A percentile compares a stretch with the other conserved stretches of the same genome.
Conservation (phyloP, 2,888 invertebrate genomes). For the Artemia sinica region DNA sequence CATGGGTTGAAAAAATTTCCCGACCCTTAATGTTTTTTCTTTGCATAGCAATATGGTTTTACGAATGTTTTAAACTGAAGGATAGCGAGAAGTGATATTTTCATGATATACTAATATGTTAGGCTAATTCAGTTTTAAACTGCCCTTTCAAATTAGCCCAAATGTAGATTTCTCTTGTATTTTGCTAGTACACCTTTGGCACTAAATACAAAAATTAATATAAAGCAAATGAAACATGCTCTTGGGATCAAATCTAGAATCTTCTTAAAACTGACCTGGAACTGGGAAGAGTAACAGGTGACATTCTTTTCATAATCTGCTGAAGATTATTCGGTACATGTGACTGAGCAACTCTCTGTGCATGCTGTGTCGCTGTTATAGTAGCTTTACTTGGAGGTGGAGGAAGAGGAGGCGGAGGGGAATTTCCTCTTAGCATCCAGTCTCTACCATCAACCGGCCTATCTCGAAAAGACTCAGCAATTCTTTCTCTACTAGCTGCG, state of each 20-base stretch:
- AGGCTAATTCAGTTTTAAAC: too few species aligned
- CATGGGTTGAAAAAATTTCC: too few species aligned
- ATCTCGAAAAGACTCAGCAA: conserved; percentile 27
- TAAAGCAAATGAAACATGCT: conserved; percentile 12
- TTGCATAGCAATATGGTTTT: too few species aligned
- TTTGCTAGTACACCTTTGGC: not conserved
- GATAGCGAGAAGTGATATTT: too few species aligned
- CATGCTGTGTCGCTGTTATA: conserved; percentile 22
- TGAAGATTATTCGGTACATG: conserved; percentile 45
- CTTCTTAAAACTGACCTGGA: conserved; percentile 11
- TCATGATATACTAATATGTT: too few species aligned
- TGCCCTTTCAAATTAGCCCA: too few species aligned
- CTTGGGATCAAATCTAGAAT: not conserved
- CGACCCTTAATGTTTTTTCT: too few species aligned
- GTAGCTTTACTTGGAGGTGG: conserved; percentile 25
- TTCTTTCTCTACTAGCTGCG: conserved; percentile 21
- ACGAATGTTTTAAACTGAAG: too few species aligned
- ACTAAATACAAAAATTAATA: not conserved
- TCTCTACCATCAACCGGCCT: conserved; percentile 38
- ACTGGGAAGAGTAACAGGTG: conserved; percentile 37
- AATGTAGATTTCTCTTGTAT: not conserved
- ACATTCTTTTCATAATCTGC: conserved; percentile 56
- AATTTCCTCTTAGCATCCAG: conserved; percentile 43
- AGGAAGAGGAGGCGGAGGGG: conserved; percentile 33
- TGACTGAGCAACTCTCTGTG: conserved; percentile 23